Evolutionary conservation across 1,140 invertebrate genomes (phyloP).

Genomic region (Lepidurus apus): DNA sequence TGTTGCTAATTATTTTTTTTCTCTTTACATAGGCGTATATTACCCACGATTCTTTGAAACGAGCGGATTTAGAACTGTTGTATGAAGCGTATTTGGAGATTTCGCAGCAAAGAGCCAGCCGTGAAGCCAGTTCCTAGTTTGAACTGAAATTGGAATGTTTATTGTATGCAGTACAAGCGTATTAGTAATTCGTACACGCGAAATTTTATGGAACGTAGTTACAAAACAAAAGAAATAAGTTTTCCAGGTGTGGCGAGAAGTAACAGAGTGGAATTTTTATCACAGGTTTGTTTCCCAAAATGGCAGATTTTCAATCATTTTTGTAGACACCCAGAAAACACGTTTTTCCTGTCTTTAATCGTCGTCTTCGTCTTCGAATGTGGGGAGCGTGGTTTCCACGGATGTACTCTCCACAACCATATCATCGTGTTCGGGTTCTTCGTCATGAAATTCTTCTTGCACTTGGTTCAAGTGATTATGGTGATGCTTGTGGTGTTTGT

Average conservation of each 20-base stretch:
- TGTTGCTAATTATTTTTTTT: neutral
- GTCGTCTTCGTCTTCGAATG: neutral
- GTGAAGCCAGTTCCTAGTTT: neutral
- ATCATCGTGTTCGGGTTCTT: neutral
- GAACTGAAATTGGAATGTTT: conserved; percentile 2
- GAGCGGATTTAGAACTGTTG: conserved; percentile 56
- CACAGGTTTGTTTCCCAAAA: neutral
- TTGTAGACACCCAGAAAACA: neutral
- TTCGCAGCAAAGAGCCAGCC: conserved; percentile 47
- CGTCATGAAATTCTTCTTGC: neutral
- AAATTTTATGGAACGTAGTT: neutral
- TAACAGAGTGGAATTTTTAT: conserved; percentile 4
- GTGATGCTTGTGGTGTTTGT: neutral
- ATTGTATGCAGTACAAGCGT: conserved; percentile 14
- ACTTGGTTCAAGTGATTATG: neutral
- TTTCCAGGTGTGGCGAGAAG: neutral
- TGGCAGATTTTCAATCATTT: neutral
- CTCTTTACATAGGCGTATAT: conserved; percentile 48
- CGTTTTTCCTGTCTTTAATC: neutral
- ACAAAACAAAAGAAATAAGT: neutral
- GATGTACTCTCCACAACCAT: neutral
- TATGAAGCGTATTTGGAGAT: conserved; percentile 60
- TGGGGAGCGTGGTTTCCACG: neutral
- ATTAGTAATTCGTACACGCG: neutral
- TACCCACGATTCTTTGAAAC: conserved; percentile 53